These are phyloP conservation scores for Mixornis gularis DNA, from an alignment of 2,113 vertebrate species.

Conservation along the genomic window DNA sequence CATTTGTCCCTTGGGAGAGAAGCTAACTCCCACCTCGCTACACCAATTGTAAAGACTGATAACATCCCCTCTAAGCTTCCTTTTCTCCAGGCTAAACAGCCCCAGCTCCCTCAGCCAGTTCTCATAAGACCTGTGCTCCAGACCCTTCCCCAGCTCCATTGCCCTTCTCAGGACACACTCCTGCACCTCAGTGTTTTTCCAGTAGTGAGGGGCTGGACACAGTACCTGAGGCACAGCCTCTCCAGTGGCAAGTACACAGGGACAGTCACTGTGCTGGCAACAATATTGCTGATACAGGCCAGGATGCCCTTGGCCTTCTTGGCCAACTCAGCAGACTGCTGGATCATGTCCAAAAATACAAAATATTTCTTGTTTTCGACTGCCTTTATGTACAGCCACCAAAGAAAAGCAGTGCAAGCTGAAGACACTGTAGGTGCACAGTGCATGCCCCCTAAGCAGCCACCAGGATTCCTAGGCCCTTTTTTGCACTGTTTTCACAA, in stretches of 20 bases:
- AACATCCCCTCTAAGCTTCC: not conserved
- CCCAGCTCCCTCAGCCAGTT: not conserved
- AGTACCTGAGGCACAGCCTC: fast-evolving
- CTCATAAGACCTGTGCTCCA: fast-evolving
- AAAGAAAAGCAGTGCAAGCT: not conserved
- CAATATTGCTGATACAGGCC: not conserved
- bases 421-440: not conserved
- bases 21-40: not conserved
- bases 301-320: not conserved
- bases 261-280: not conserved
- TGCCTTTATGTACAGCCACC: not conserved
- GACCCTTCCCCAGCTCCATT: not conserved
- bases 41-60: not conserved
- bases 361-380: not conserved
- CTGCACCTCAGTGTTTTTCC: not conserved
- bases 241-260: too few species aligned
- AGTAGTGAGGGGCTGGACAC: fast-evolving
- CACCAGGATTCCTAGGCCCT: not conserved
- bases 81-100: fast-evolving
- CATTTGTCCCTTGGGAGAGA: not conserved
- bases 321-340: not conserved
- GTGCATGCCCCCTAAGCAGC: not conserved
- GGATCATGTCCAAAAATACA: not conserved
- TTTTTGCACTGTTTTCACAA: not conserved
- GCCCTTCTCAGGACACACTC: not conserved